Base-by-base conservation (phyloP, 1,140 invertebrate genomes). In the Micrasema longulum region DNA sequence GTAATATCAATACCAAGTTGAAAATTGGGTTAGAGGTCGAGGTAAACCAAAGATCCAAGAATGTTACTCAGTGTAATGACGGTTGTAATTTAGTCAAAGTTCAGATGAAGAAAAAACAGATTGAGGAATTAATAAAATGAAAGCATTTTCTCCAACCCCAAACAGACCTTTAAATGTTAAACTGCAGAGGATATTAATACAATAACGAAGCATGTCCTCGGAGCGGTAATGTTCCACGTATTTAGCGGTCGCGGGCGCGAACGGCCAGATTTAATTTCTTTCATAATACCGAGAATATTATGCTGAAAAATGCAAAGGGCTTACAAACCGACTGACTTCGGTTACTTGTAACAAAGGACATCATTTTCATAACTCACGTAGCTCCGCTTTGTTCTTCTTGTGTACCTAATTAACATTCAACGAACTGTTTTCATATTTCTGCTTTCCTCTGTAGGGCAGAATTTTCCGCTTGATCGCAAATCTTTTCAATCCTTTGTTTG, bases 281-380 rank as follows among this genome's bases (percentile, higher is more conserved):
- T 60, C 36, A 60, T 11, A 60, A 60, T n/a, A 16, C 2, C 14
- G 10, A 41, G 35, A 14, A 41, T 22, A 60, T 41, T 60, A 38
- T 60, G 35, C 22, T 64, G 18, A 31, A 45, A 64, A 64, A 64
- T 64, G 60, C 60, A 64, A 23, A 45, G 43, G 23, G 60, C n/a
- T 64, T 31, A 26, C 16, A 47, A 41, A 64, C 16, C 65, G 48
- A 68, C 47, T 18, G 16, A 53, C 23, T 41, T 50, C 14, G 50
- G 65, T 43, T 23, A 53, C 23, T 68, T 68, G 45, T 68, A 48
- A 55, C 48, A 55, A 68, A 68, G 64, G 43, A 55, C 36, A 68
- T 68, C 36, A 68, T 68, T 68, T 41, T 68, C 65, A 68, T 68
- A 68, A 68, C 65, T 68, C 65, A 55, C 5, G 65, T 68, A 48